Percentiles rank a stretch among this genome's conserved stretches.
Evolutionary conservation across 2,888 invertebrate genomes (phyloP).

Genomic region (Plutella xylostella): DNA sequence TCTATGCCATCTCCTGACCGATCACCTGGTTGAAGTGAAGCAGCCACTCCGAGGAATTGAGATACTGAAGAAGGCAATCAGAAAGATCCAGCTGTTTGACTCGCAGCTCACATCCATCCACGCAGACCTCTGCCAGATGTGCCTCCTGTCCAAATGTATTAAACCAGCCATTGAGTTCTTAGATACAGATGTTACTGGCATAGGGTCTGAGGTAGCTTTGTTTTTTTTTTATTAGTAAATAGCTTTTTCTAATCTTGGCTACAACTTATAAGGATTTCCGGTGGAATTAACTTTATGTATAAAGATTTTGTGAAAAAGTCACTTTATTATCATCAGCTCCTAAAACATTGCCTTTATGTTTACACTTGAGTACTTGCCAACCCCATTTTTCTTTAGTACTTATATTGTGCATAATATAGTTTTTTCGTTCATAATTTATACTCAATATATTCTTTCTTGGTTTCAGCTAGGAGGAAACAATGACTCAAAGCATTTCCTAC

Average conservation of each 20-base stretch:
- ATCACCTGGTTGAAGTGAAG: conserved; percentile 80
- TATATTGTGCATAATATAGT: too few relatives aligned
- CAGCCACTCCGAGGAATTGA: conserved; percentile 87
- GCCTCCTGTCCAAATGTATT: conserved; percentile 90
- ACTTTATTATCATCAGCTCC: too few relatives aligned
- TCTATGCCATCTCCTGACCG: conserved; percentile 86
- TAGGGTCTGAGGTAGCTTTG: conserved; percentile 87
- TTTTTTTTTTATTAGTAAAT: too few relatives aligned
- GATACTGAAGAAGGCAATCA: conserved; percentile 84
- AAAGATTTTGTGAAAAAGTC: too few relatives aligned
- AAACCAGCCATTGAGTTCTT: conserved; percentile 91
- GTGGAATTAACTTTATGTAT: too few relatives aligned
- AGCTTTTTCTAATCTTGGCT: too few relatives aligned
- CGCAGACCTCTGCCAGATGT: conserved; percentile 92
- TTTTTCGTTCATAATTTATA: too few relatives aligned
- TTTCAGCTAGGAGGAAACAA: conserved; percentile 78
- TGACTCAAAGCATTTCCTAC: conserved; percentile 90
- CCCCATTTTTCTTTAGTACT: conserved; percentile 2
- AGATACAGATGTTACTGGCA: conserved; percentile 91
- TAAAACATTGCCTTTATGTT: too few relatives aligned
- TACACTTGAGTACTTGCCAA: not conserved
- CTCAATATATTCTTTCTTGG: too few relatives aligned
- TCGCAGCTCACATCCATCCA: conserved; percentile 95
- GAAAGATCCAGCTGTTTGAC: conserved; percentile 87
- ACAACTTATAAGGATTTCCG: too few relatives aligned